Conservation (phyloP, 1,140 invertebrate species). For the Euura lappo region DNA sequence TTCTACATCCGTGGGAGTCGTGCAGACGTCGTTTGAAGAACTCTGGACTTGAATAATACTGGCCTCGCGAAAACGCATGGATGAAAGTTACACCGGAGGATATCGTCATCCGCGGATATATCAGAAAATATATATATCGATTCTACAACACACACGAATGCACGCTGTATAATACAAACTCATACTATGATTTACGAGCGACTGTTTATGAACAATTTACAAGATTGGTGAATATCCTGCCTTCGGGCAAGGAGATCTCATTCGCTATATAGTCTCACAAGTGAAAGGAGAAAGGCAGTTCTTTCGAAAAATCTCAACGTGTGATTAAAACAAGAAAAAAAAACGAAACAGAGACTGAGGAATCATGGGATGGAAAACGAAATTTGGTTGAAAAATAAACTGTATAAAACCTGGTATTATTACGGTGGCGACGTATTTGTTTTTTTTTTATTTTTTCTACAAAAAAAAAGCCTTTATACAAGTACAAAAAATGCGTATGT, state of each 20-base stretch:
- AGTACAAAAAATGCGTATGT: slow-evolving; percentile 58
- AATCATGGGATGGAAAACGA: too few relatives aligned
- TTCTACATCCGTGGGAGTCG: slow-evolving; percentile 2
- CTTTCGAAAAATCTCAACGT: slow-evolving; percentile 12
- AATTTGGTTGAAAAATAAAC: slow-evolving; percentile 17
- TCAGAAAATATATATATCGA: not conserved
- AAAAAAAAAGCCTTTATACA: slow-evolving; percentile 61
- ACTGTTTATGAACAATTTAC: not conserved
- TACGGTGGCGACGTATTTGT: slow-evolving; percentile 60
- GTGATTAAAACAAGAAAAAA: slow-evolving; percentile 21
- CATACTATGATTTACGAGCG: not conserved
- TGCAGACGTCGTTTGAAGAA: not conserved
- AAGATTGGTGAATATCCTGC: not conserved
- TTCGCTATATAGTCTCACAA: slow-evolving; percentile 14
- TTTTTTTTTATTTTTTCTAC: slow-evolving; percentile 53
- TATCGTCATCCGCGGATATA: not conserved
- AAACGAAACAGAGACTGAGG: slow-evolving; percentile 1
- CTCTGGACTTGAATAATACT: not conserved
- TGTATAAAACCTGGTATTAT: slow-evolving; percentile 20
- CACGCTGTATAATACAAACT: not conserved
- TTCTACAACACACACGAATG: not conserved
- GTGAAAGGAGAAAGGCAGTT: slow-evolving; percentile 57
- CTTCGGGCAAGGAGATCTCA: not conserved
- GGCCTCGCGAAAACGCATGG: not conserved
- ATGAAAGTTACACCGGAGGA: not conserved